Evolutionary conservation across 1,140 invertebrate species (phyloP), one percentile per base, ranked within the genome.

Genomic region (Drosophila lowei): DNA sequence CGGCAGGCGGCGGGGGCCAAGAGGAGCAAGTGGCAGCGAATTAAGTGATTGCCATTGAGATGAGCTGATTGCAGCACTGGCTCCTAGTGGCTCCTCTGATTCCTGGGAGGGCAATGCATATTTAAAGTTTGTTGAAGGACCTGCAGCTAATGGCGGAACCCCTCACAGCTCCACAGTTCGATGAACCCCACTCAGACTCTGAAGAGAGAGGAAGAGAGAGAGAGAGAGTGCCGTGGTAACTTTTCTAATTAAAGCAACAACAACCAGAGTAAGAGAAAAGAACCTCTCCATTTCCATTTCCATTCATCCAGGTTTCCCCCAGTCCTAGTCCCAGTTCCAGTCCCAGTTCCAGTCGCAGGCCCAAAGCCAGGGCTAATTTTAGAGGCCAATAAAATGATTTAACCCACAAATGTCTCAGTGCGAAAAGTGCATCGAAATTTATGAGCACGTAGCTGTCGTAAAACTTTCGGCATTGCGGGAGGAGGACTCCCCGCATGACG

Each of bases 361-460:
- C 30, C 30, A 34, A 11, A 34, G 30, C 30, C 2, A 38, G 11
- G 34, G 56, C 44, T 56, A 42, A 55, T 67, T 66, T 53, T 53
- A 80, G 54, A 53, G 21, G 56, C 70, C 59, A 77, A 77, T 77
- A 68, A 68, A 77, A 60, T 63, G 72, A 65, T 64, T 85, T 55
- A 72, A 49, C 43, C 57, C 64, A 49, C 67, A 66, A 64, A 60
- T 23, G 25, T 30, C 30, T 48, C 34, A 54, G 16, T 25, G 48
- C 8, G 21, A 68, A 52, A 68, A 86, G 44, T 75, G 78, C 62
- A 64, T 30, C 44, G 13, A 47, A 88, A 81, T 81, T 65, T 77
- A 85, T 88, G 68, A 41, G 77, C 80, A 86, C 81, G 83, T 85
- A 77, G 64, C 48, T 50, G 52, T 52, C 77, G 81, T 86, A 81